Percentiles rank a stretch among this genome's conserved stretches.
Conservation (phyloP, 1,140 invertebrate genomes). For the Brevipalpus yothersi region DNA sequence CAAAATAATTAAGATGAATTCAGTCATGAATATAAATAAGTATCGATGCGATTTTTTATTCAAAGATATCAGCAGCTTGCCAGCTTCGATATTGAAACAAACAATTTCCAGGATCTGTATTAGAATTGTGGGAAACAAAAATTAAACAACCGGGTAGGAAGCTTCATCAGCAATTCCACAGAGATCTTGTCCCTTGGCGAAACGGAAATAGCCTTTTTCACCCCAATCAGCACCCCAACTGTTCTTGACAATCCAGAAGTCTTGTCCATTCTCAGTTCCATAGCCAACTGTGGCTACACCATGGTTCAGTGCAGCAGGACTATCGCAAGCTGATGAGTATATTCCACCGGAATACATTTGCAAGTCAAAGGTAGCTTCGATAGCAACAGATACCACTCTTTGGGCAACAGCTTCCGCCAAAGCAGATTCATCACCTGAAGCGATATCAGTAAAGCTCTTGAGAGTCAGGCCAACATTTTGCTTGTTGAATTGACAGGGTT, state of each 20-base stretch:
- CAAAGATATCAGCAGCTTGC: too few relatives aligned
- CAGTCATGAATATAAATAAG: too few relatives aligned
- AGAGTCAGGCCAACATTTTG: slow-evolving; percentile 21
- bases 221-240: slow-evolving; percentile 43
- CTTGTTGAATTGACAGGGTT: slow-evolving; percentile 39
- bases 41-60: too few relatives aligned
- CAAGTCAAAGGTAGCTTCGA: background rate
- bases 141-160: slow-evolving; percentile 33
- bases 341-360: background rate
- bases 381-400: background rate
- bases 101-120: too few relatives aligned
- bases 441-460: slow-evolving; percentile 8
- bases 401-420: slow-evolving; percentile 24
- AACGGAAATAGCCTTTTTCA: slow-evolving; percentile 21
- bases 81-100: too few relatives aligned
- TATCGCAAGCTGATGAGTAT: background rate
- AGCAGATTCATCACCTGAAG: slow-evolving; percentile 17
- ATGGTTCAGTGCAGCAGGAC: slow-evolving; percentile 36
- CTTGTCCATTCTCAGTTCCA: slow-evolving; percentile 20
- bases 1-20: too few relatives aligned
- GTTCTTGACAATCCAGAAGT: slow-evolving; percentile 77
- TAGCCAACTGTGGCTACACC: slow-evolving; percentile 42
- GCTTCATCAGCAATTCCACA: slow-evolving; percentile 55
- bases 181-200: slow-evolving; percentile 44
- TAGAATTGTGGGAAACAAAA: too few relatives aligned